Percentiles rank a stretch among this genome's conserved stretches.
These are phyloP conservation scores for Petaurus breviceps DNA, from an alignment of 2,113 vertebrate genomes.

Conservation along the genomic window DNA sequence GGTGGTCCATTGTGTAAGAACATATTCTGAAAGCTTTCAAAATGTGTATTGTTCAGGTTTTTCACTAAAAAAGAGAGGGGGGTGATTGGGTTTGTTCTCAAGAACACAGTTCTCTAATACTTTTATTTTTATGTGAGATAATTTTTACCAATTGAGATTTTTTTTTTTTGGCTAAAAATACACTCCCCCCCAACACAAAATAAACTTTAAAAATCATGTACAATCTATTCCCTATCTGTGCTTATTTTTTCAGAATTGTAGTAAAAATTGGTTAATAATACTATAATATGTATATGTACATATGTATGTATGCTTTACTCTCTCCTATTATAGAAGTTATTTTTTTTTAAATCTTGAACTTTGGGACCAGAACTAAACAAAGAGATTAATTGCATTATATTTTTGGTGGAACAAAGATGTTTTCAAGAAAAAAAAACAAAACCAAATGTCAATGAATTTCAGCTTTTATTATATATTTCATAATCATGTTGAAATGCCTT, in stretches of 20 bases:
- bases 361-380: constrained; percentile 6
- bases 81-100: constrained; percentile 59
- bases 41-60: constrained; percentile 66
- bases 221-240: constrained; percentile 61
- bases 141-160: constrained; percentile 80
- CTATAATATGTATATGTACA: constrained; percentile 32
- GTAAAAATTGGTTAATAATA: constrained; percentile 54
- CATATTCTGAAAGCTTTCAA: constrained; percentile 74
- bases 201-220: constrained; percentile 54
- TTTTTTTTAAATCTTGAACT: not conserved
- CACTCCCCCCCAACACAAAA: constrained; percentile 71
- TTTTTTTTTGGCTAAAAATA: constrained; percentile 75
- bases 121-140: constrained; percentile 79
- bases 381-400: not conserved
- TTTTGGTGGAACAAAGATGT: not conserved
- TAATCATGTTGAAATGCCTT: not conserved
- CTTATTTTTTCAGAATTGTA: constrained; percentile 49
- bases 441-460: not conserved
- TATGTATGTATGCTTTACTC: not conserved
- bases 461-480: not conserved
- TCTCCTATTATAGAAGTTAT: not conserved
- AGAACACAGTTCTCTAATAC: constrained; percentile 74
- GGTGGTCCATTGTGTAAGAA: constrained; percentile 75
- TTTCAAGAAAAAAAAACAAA: constrained; percentile 2
- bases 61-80: constrained; percentile 54